A percentile compares a stretch with the other conserved stretches of the same genome.
Conservation (phyloP, 2,888 invertebrate species). For the Galeopsomyia nigrocyanea region DNA sequence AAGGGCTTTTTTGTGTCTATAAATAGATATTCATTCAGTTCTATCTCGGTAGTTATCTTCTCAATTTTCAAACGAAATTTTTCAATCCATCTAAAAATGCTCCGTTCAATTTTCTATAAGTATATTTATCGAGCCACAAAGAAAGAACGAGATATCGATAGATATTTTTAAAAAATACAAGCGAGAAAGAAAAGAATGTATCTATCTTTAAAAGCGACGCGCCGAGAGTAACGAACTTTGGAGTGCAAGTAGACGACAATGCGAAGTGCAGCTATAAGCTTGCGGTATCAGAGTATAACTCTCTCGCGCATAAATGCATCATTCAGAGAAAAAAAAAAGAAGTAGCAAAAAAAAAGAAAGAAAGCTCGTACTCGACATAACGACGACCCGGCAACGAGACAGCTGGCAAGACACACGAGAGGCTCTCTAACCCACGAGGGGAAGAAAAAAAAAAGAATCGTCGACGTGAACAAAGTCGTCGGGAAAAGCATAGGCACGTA, state of each 20-base stretch:
- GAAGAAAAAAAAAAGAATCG: constrained; percentile 36
- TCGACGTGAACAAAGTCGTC: background rate
- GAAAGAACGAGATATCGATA: background rate
- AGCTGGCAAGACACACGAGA: constrained; percentile 15
- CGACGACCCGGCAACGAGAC: constrained; percentile 39
- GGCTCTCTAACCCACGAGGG: background rate
- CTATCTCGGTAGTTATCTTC: too few species aligned
- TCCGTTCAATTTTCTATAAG: too few species aligned
- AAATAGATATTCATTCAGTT: too few species aligned
- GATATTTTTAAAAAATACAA: background rate
- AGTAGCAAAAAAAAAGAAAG: background rate
- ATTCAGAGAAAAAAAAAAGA: constrained; percentile 9
- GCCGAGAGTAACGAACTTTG: constrained; percentile 25
- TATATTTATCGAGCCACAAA: too few species aligned
- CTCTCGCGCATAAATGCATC: constrained; percentile 27
- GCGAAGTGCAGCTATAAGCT: constrained; percentile 7
- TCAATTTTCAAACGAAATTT: too few species aligned
- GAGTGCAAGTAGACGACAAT: constrained; percentile 22
- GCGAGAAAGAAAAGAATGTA: background rate
- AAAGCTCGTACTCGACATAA: constrained; percentile 4
- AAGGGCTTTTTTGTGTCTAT: too few species aligned
- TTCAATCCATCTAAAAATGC: too few species aligned
- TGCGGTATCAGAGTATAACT: constrained; percentile 3
- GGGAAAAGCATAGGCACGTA: constrained; percentile 19
- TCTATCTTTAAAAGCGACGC: background rate